phyloP scores from a whole-genome alignment of 2,888 invertebrate genomes.

The Poecilobothrus nobilitatus region DNA sequence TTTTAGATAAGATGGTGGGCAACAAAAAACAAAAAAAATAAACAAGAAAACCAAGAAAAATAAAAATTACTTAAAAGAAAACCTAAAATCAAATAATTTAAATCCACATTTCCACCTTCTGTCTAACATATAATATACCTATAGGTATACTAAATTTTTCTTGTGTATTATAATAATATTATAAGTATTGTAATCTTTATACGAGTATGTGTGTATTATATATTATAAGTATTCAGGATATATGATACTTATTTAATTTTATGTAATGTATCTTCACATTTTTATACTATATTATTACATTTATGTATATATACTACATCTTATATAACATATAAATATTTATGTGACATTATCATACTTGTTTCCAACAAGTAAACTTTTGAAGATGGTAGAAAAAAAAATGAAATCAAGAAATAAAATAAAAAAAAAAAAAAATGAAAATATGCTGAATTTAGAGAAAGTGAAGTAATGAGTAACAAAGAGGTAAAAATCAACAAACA shows the following conservation, averaged over 20 bases:
- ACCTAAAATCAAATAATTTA: too few relatives aligned
- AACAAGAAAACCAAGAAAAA: too few relatives aligned
- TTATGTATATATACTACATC: neutral
- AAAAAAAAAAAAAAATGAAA: neutral
- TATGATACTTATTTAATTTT: neutral
- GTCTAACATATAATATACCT: too few relatives aligned
- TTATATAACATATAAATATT: neutral
- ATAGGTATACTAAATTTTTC: too few relatives aligned
- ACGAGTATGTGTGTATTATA: too few relatives aligned
- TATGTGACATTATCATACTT: neutral
- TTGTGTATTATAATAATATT: too few relatives aligned
- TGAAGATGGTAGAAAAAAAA: neutral
- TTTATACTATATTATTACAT: neutral
- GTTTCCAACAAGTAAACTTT: neutral
- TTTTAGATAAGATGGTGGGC: too few relatives aligned
- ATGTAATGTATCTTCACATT: slow-evolving; percentile 1
- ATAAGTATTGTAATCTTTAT: too few relatives aligned
- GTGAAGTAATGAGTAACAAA: neutral
- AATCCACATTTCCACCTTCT: too few relatives aligned
- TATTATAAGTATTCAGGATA: neutral
- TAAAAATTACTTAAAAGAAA: too few relatives aligned
- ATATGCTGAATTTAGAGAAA: neutral
- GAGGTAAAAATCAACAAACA: neutral
- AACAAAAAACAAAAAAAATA: too few relatives aligned
- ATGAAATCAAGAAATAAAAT: neutral